These are phyloP conservation scores for Metacarcinus magister DNA, from an alignment of 2,888 invertebrate species.

Conservation along the genomic window DNA sequence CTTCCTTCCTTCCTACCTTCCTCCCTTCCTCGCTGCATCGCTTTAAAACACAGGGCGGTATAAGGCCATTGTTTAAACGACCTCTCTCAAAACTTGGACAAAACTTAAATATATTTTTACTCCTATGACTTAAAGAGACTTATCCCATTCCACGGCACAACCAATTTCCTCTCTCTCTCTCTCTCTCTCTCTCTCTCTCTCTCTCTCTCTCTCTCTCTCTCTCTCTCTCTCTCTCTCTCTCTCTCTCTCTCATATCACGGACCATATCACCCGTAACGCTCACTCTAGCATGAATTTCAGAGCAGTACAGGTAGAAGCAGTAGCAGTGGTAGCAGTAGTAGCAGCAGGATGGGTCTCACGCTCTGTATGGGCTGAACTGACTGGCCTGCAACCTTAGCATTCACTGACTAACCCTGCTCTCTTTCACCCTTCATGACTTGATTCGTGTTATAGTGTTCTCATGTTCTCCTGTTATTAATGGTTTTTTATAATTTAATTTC, in stretches of 20 bases:
- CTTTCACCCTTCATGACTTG: too few species aligned
- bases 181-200: constrained; percentile 13
- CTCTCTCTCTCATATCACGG: constrained; percentile 41
- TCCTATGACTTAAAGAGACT: constrained; percentile 1
- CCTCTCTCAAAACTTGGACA: neutral
- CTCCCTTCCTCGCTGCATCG: neutral
- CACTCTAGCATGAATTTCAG: neutral
- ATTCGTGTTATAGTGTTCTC: too few species aligned
- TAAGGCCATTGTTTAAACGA: constrained; percentile 18
- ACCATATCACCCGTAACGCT: neutral
- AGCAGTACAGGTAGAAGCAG: neutral
- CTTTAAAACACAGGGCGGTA: neutral
- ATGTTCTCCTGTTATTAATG: too few species aligned
- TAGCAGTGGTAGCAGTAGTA: neutral
- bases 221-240: constrained; percentile 48
- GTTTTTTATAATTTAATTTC: too few species aligned
- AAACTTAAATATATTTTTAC: neutral
- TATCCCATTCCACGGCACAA: neutral
- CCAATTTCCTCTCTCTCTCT: constrained; percentile 29
- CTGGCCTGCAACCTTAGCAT: too few species aligned
- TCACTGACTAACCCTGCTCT: too few species aligned
- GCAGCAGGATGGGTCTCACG: neutral
- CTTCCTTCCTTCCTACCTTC: neutral
- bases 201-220: constrained; percentile 48
- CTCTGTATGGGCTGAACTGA: too few species aligned